Evolutionary conservation across 2,888 invertebrate species (phyloP).

Genomic region (Ormia ochracea): DNA sequence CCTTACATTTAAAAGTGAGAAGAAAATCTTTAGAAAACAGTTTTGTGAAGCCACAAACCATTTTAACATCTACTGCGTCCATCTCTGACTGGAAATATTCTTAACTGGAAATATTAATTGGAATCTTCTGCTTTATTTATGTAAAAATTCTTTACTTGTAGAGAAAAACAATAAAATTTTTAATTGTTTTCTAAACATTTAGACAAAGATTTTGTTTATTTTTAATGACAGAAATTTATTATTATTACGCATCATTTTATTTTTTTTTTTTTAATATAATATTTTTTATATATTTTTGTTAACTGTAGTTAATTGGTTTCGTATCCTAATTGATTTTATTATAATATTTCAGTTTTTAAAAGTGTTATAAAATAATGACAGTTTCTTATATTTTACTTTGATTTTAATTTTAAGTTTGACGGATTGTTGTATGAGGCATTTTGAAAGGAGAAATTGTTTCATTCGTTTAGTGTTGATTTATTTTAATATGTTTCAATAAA

Average conservation of each 20-base stretch:
- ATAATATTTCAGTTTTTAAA: conserved; percentile 8
- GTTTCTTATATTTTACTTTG: conserved; percentile 26
- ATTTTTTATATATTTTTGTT: conserved; percentile 42
- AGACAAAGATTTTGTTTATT: background rate
- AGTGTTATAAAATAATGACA: conserved; percentile 54
- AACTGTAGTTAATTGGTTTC: conserved; percentile 44
- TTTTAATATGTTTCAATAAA: background rate
- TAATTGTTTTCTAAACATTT: no score
- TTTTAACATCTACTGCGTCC: no score
- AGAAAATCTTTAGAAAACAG: no score
- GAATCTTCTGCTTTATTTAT: no score
- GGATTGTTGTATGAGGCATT: conserved; percentile 61
- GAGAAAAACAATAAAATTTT: no score
- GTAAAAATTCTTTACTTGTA: no score
- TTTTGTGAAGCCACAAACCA: no score
- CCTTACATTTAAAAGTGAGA: no score
- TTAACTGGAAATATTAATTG: no score
- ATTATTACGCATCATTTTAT: background rate
- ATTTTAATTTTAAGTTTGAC: conserved; percentile 45
- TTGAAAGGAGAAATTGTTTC: conserved; percentile 27
- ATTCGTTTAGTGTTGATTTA: background rate
- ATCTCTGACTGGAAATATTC: no score
- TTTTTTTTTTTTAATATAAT: background rate
- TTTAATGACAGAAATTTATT: background rate
- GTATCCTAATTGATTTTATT: conserved; percentile 12